Conservation (phyloP, 2,113 vertebrate species). For the Mungos mungo region DNA sequence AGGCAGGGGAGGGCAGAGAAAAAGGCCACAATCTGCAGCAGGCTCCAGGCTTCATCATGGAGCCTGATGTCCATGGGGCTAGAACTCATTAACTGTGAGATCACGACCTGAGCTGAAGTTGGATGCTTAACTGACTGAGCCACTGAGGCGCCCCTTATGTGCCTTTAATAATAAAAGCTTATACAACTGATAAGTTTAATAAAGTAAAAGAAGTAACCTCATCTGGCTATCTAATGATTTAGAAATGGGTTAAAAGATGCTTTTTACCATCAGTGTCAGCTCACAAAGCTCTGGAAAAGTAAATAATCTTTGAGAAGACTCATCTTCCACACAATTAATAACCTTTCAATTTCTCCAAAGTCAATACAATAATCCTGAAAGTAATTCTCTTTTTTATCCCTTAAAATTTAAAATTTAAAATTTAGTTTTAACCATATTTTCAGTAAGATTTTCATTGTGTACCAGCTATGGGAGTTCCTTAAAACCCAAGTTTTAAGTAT, state of each 20-base stretch:
- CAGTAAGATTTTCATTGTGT: not conserved
- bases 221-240: not conserved
- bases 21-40: too few relatives aligned
- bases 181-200: not conserved
- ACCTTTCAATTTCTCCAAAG: not conserved
- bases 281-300: not conserved
- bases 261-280: not conserved
- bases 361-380: not conserved
- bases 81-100: too few relatives aligned
- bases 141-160: too few relatives aligned
- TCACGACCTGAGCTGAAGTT: too few relatives aligned
- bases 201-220: not conserved
- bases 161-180: slow-evolving; percentile 36
- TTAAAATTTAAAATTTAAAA: not conserved
- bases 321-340: not conserved
- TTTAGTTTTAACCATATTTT: not conserved
- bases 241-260: not conserved
- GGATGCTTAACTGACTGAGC: too few relatives aligned
- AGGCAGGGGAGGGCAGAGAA: too few relatives aligned
- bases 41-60: too few relatives aligned
- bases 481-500: not conserved
- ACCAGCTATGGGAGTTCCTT: not conserved
- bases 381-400: not conserved
- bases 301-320: not conserved
- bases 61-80: too few relatives aligned